phyloP scores from a whole-genome alignment of 2,113 vertebrate genomes.

The Microtus pennsylvanicus region DNA sequence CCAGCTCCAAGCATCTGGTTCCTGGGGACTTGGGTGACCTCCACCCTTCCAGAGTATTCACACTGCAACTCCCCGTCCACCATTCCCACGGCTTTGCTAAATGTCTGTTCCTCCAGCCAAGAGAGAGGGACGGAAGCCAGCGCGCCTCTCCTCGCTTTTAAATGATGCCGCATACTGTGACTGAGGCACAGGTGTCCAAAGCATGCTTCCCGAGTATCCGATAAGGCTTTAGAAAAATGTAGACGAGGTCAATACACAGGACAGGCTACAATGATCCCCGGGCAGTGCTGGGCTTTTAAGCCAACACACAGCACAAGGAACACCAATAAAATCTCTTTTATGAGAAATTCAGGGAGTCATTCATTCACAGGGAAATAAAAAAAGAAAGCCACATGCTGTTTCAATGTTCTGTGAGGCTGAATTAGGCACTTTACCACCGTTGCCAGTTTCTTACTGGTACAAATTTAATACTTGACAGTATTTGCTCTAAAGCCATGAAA shows the following conservation, averaged over 20 bases:
- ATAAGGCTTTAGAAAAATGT: neutral
- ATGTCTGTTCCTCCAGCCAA: neutral
- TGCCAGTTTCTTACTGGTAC: neutral
- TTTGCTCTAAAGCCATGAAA: neutral
- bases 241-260: neutral
- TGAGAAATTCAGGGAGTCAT: neutral
- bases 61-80: neutral
- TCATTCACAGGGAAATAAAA: constrained; percentile 23
- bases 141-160: neutral
- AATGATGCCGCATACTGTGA: neutral
- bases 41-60: too few species aligned
- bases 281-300: constrained; percentile 13
- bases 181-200: neutral
- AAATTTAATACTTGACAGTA: neutral
- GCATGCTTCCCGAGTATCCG: neutral
- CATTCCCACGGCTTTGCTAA: neutral
- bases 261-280: neutral
- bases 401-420: neutral
- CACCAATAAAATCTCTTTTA: constrained; percentile 19
- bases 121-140: neutral
- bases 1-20: neutral
- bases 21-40: neutral
- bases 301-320: neutral
- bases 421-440: neutral
- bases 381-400: neutral